Evolutionary conservation across 2,888 invertebrate genomes (phyloP).

Genomic region (Cryptus viduatorius): DNA sequence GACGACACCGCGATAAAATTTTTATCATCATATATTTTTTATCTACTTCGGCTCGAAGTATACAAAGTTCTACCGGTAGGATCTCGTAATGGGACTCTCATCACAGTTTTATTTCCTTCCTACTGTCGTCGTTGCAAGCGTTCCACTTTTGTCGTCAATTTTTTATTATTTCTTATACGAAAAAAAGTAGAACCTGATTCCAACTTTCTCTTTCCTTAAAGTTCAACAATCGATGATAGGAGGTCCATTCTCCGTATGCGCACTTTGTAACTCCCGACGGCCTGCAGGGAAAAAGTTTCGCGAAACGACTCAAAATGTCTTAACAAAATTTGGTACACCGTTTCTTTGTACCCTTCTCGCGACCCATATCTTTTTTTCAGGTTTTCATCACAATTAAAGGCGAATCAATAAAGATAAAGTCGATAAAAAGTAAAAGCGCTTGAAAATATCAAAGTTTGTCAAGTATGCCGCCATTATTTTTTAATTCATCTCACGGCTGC

Average conservation of each 20-base stretch:
- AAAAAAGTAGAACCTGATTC: neutral
- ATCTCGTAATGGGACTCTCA: neutral
- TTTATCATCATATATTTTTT: constrained; percentile 1
- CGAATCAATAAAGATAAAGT: too few relatives aligned
- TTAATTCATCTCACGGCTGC: neutral
- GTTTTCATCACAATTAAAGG: too few relatives aligned
- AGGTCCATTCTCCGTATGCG: neutral
- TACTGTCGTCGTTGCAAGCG: neutral
- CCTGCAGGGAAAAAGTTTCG: too few relatives aligned
- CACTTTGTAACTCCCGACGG: too few relatives aligned
- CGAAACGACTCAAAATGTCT: too few relatives aligned
- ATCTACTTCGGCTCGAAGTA: neutral
- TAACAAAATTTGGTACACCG: too few relatives aligned
- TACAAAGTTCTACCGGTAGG: neutral
- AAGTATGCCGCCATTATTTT: too few relatives aligned
- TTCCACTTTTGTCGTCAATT: neutral
- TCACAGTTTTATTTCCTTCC: neutral
- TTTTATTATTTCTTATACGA: neutral
- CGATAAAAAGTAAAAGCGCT: too few relatives aligned
- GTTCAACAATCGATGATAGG: constrained; percentile 3
- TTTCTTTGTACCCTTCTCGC: too few relatives aligned
- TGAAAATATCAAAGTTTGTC: too few relatives aligned
- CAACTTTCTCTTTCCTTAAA: constrained; percentile 4
- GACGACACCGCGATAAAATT: neutral
- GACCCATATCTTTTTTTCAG: too few relatives aligned